Evolutionary conservation across 2,888 invertebrate species (phyloP), one percentile per base, ranked within the genome.

Genomic region (Heliconius cydno): DNA sequence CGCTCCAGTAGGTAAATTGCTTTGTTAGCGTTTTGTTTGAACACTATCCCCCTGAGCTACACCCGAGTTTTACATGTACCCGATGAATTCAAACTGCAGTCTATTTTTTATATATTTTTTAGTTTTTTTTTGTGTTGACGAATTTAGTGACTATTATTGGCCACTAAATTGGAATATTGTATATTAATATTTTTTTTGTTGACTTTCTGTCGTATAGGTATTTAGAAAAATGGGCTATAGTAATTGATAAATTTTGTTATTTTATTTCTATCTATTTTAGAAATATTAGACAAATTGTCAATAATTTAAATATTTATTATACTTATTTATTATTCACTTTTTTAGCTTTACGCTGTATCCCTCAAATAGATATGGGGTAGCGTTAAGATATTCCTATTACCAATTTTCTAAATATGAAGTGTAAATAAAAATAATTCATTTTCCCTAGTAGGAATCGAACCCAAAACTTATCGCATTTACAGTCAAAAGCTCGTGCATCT

Each of bases 21-120:
- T 78, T 78, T 80, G 80, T 82, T 81, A 72, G 77, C 77, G 79
- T 71, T 79, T 77, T 81, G 77, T 79, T 79, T 81, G 65, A 15
- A 41, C 19, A 30, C 65, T 75, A 75, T 75, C 66, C 66, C 75
- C 75, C 63, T n/a, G 75, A 46, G 75, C 46, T 75, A 38, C 25
- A 25, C 25, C 28, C 41, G 41, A 10, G 63, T 60, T 73, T 73
- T 34, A 73, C 60, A 73, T 22, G 22, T 60, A 34, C 60, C 60
- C 34, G n/a, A 30, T 38, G 60, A 34, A 19, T 60, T 34, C 25
- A 38, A 73, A 60, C 9, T 34, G 38, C 60, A n/a, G 4, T 13
- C 34, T n/a, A 13, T 57, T 72, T 34, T n/a, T 34, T 52, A 34
- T 60, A n/a, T n/a, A 12, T 52, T 34, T 25, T 30, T 28, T 46